These are phyloP conservation scores for Dexiosoma caninum DNA, from an alignment of 2,888 invertebrate genomes.

Conservation along the genomic window DNA sequence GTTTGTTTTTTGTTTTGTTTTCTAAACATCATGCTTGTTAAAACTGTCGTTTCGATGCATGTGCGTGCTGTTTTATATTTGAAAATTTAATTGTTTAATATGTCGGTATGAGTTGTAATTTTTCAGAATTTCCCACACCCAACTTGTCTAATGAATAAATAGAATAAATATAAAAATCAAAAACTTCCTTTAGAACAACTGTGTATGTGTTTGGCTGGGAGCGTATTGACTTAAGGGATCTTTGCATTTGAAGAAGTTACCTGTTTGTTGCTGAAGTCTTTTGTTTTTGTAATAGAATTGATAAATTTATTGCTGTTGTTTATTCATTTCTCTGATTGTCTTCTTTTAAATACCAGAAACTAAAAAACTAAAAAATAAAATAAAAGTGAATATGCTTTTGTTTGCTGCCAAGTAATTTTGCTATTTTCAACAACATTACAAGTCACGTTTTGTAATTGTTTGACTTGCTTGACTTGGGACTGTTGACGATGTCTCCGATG, in stretches of 20 bases:
- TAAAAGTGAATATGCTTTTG: neutral
- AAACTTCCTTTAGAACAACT: neutral
- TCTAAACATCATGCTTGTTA: too few relatives aligned
- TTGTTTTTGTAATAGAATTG: constrained; percentile 30
- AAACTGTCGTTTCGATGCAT: constrained; percentile 10
- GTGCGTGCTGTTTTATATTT: constrained; percentile 38
- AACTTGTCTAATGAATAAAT: neutral
- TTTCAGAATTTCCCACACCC: constrained; percentile 46
- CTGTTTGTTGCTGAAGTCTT: constrained; percentile 56
- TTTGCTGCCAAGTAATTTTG: neutral
- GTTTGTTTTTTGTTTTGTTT: constrained; percentile 4
- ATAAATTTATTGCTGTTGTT: neutral
- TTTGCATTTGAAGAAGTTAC: neutral
- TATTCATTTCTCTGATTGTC: neutral
- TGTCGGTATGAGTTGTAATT: constrained; percentile 7
- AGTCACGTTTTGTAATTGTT: constrained; percentile 56
- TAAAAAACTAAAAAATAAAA: too few relatives aligned
- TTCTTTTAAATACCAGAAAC: constrained; percentile 27
- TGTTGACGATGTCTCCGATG: constrained; percentile 11
- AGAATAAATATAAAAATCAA: too few relatives aligned
- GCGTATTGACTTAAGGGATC: neutral
- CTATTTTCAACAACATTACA: constrained; percentile 14
- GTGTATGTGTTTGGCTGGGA: neutral
- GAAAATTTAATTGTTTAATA: constrained; percentile 36
- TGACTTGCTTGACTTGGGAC: constrained; percentile 27